Evolutionary conservation across 2,888 invertebrate genomes (phyloP), one percentile per base, ranked within the genome.

Genomic region (Xylocampa areola): DNA sequence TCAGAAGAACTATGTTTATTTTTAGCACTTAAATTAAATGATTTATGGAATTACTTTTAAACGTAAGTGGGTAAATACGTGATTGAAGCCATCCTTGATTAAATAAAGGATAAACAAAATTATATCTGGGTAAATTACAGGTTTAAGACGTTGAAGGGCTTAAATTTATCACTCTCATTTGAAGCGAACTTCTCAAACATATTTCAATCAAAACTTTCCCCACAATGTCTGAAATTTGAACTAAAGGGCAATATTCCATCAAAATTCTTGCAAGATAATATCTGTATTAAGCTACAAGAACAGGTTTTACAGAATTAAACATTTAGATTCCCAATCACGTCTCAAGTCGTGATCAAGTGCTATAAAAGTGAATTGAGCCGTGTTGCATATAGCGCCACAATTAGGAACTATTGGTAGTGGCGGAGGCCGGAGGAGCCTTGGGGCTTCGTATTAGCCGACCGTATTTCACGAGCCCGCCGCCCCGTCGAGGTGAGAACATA

Each of bases 401-500:
- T 87, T 84, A 86, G 77, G 74, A 75, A 76, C 83, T 84, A 87
- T 87, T 76, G 81, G 79, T 73, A 77, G 79, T 79, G 73, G 58
- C 45, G 76, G 75, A 79, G 76, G 77, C 79, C 73, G 39, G 17
- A 16, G 62, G 61, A 35, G 33, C 66, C 74, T n/a, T 73, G 68
- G 67, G 88, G 91, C 80, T 85, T 84, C 88, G 82, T 86, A 91
- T 93, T 92, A 92, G 85, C 87, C 87, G 79, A 86, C 89, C 88
- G 92, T 92, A 93, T 92, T 91, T 92, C 89, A 92, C 89, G 86
- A 89, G 79, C 81, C 86, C 79, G 84, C 90, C 86, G 89, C 86
- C 87, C 90, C 86, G 88, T 84, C 87, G 91, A 94, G 92, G 93
- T 94, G 93, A 92, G 93, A 94, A 93, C 91, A 89, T 93, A 93